A percentile compares a stretch with the other conserved stretches of the same genome.
Conservation (phyloP, 1,140 invertebrate species). For the Melipona quadrifasciata region DNA sequence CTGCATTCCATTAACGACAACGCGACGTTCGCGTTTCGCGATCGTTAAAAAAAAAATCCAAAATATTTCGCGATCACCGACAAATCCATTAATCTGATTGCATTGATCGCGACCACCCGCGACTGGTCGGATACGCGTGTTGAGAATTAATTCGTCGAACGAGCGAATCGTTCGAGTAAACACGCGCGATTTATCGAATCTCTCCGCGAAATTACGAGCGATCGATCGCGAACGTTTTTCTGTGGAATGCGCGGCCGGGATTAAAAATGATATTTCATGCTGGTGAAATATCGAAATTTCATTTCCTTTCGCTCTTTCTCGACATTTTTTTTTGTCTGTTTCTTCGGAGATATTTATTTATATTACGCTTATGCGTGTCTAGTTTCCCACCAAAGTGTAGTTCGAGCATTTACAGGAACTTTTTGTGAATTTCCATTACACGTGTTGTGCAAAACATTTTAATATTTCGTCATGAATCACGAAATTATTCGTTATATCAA, state of each 20-base stretch:
- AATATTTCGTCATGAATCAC: too few relatives aligned
- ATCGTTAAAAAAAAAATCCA: conserved; percentile 6
- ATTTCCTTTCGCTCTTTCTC: too few relatives aligned
- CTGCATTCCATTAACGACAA: not conserved
- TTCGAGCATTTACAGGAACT: too few relatives aligned
- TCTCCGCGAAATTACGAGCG: not conserved
- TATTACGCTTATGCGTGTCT: not conserved
- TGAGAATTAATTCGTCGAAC: not conserved
- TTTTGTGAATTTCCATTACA: too few relatives aligned
- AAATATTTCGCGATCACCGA: conserved; percentile 35
- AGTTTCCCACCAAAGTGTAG: not conserved
- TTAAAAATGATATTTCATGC: not conserved
- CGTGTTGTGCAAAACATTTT: too few relatives aligned
- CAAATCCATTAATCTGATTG: conserved; percentile 34
- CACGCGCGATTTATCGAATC: not conserved
- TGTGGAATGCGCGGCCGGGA: not conserved
- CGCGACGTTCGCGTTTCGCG: not conserved
- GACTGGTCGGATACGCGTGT: not conserved
- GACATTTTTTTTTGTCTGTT: not conserved
- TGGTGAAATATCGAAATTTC: not conserved
- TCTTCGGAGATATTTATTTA: not conserved
- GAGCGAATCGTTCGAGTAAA: not conserved
- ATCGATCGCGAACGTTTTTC: not conserved
- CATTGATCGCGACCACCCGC: not conserved
- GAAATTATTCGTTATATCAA: too few relatives aligned